phyloP scores from a whole-genome alignment of 2,797 vertebrate species.

The Vultur gryphus region DNA sequence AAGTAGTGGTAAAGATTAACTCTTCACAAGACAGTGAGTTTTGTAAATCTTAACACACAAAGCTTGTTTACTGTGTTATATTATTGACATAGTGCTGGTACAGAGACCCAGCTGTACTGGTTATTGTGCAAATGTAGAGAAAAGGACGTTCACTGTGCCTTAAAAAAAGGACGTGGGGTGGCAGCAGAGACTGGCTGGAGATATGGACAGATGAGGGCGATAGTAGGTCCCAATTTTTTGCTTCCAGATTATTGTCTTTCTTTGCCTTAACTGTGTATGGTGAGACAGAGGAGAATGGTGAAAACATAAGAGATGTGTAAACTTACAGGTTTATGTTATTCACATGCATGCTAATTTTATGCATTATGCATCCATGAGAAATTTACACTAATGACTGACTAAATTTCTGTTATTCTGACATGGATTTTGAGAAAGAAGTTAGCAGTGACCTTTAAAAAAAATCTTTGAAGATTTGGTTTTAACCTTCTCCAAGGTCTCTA shows the following conservation, averaged over 20 bases:
- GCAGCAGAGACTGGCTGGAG: rapidly evolving
- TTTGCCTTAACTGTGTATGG: neutral
- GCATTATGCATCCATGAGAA: neutral
- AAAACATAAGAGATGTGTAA: neutral
- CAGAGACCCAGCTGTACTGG: neutral
- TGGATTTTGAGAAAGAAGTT: neutral
- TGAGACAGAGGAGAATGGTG: neutral
- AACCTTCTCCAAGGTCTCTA: neutral
- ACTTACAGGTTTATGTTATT: neutral
- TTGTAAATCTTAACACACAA: neutral
- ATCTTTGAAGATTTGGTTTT: neutral
- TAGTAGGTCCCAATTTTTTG: neutral
- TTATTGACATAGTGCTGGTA: neutral
- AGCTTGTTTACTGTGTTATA: neutral
- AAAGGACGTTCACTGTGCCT: neutral
- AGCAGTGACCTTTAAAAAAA: neutral
- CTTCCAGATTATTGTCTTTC: neutral
- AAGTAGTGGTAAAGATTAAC: neutral
- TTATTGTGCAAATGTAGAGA: neutral
- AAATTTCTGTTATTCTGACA: neutral
- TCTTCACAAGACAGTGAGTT: neutral
- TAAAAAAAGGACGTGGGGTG: neutral
- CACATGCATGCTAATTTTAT: neutral
- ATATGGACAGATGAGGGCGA: neutral
- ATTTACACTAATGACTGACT: neutral